phyloP scores from a whole-genome alignment of 2,113 vertebrate species.

The Eleginops maclovinus region DNA sequence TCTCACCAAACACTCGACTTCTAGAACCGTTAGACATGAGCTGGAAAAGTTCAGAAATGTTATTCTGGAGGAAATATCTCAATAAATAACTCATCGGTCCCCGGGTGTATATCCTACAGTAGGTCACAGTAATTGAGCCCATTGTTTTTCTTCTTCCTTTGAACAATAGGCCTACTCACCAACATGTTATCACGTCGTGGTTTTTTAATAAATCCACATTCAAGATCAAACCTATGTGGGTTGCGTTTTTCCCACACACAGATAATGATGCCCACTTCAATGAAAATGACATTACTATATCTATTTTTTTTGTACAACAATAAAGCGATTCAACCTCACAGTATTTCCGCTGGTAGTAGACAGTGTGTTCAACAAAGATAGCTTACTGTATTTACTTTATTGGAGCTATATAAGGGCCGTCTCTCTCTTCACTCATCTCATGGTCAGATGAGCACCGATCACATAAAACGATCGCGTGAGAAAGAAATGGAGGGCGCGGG shows the following conservation, averaged over 20 bases:
- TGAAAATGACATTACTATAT: constrained; percentile 36
- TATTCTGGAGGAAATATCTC: background rate
- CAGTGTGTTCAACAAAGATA: background rate
- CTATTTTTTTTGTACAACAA: constrained; percentile 15
- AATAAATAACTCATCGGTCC: background rate
- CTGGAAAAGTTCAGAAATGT: background rate
- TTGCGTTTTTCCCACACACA: background rate
- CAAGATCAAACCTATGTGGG: constrained; percentile 1
- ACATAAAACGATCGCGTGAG: constrained; percentile 54
- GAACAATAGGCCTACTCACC: background rate
- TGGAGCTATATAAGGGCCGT: background rate
- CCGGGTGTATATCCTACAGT: background rate
- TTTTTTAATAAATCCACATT: constrained; percentile 5
- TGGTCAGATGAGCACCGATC: constrained; percentile 29
- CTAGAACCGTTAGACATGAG: background rate
- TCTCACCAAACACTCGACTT: background rate
- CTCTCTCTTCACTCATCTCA: background rate
- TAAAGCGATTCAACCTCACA: background rate
- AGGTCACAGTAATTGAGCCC: background rate
- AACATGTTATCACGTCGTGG: background rate
- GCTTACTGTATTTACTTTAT: background rate
- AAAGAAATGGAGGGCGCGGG: constrained; percentile 35
- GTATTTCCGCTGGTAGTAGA: background rate
- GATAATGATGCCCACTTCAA: constrained; percentile 3
- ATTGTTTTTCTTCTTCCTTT: background rate